phyloP scores from a whole-genome alignment of 2,113 vertebrate species.

The Apaloderma vittatum region DNA sequence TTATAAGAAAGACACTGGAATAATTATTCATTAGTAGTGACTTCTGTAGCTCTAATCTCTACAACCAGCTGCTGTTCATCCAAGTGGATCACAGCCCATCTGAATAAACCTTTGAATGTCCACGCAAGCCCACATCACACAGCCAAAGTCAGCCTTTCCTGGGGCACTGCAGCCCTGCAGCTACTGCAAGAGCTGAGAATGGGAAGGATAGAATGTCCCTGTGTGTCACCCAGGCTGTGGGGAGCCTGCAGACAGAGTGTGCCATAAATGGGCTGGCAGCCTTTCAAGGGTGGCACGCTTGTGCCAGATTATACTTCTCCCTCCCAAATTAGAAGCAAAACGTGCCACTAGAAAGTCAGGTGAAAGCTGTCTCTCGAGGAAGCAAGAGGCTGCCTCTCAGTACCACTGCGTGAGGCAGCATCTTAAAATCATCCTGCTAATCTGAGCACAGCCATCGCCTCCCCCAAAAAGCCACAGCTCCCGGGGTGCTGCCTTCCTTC shows the following conservation, averaged over 20 bases:
- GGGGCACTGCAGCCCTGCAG: neutral
- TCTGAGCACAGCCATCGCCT: neutral
- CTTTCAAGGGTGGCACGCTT: slow-evolving; percentile 46
- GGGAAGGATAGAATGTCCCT: neutral
- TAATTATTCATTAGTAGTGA: slow-evolving; percentile 31
- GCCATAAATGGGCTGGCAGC: slow-evolving; percentile 52
- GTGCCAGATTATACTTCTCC: slow-evolving; percentile 41
- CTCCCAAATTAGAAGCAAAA: slow-evolving; percentile 64
- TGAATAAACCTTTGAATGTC: neutral
- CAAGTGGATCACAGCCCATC: neutral
- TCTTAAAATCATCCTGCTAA: neutral
- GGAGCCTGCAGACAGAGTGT: neutral
- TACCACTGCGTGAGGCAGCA: neutral
- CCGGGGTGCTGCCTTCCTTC: neutral
- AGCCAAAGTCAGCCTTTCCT: neutral
- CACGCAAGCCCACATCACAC: neutral
- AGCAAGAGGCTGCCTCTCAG: slow-evolving; percentile 23
- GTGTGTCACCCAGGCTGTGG: neutral
- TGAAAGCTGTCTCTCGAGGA: slow-evolving; percentile 59
- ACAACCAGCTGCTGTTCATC: neutral
- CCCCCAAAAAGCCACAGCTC: neutral
- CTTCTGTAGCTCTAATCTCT: slow-evolving; percentile 27
- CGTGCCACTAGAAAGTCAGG: slow-evolving; percentile 63
- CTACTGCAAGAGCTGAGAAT: neutral
- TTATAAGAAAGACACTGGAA: neutral